Percentiles rank a stretch among this genome's conserved stretches.
phyloP scores from a whole-genome alignment of 2,888 invertebrate genomes.

The Melanargia galathea region DNA sequence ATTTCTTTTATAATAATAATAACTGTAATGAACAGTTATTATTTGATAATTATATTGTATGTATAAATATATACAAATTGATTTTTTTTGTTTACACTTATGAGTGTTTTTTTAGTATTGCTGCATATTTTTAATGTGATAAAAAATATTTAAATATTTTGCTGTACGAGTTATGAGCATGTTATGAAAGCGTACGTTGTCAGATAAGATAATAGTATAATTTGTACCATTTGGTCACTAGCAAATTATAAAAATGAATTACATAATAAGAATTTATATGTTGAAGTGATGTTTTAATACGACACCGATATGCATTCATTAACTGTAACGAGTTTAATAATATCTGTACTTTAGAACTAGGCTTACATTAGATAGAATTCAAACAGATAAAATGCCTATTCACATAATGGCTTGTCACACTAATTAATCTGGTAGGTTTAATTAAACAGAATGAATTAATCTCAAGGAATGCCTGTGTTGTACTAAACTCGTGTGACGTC shows the following conservation, averaged over 20 bases:
- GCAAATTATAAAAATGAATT: conserved; percentile 22
- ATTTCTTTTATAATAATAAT: conserved; percentile 41
- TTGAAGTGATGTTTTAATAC: conserved; percentile 9
- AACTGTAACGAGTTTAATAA: conserved; percentile 18
- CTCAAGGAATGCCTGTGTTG: background rate
- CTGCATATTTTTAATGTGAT: conserved; percentile 39
- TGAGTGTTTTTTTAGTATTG: conserved; percentile 27
- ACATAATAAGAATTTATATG: background rate
- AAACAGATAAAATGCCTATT: conserved; percentile 20
- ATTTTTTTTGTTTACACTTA: conserved; percentile 24
- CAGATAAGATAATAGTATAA: conserved; percentile 30
- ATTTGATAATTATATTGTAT: conserved; percentile 39
- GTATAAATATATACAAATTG: conserved; percentile 22
- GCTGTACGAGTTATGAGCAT: conserved; percentile 30
- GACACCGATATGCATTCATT: conserved; percentile 15
- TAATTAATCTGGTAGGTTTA: background rate
- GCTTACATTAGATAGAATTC: conserved; percentile 33
- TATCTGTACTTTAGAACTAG: conserved; percentile 27
- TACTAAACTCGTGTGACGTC: conserved; percentile 5
- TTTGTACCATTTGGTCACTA: conserved; percentile 27
- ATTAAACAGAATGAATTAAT: too few species aligned
- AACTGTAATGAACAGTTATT: conserved; percentile 29
- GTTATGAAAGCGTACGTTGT: conserved; percentile 27
- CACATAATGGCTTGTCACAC: conserved; percentile 7
- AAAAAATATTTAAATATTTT: conserved; percentile 36